Evolutionary conservation across 2,888 invertebrate genomes (phyloP), one percentile per base, ranked within the genome.

Genomic region (Buathra laborator): DNA sequence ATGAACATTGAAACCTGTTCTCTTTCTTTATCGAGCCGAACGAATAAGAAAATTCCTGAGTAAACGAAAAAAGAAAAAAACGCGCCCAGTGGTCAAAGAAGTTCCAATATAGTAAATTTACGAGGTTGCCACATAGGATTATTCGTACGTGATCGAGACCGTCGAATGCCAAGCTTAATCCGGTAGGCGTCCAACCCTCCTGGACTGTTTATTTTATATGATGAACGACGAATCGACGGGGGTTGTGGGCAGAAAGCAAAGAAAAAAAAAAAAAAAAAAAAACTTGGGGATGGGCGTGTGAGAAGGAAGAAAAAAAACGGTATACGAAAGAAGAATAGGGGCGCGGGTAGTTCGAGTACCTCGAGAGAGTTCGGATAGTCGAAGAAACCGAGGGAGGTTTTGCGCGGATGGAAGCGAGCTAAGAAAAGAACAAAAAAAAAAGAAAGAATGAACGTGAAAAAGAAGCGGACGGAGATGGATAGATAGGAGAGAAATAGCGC

Each of bases 161-260:
- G 80, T 86, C 85, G 85, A 82, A 82, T 70, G 70, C 81, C 80
- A 71, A 78, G 74, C 44, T 86, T 85, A 86, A 85, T 87, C 86
- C 86, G 85, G 68, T 75, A 85, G 80, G 83, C 84, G 82, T 79
- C 76, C 80, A 48, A 77, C 84, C 85, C 80, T 84, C 83, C 72
- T 87, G 83, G 88, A 88, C 88, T 91, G 90, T 93, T 91, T 91
- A 89, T 90, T 86, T 87, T 87, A 76, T 86, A 89, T 92, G 92
- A 92, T 91, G 88, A 89, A 92, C 88, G 90, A 87, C 83, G 86
- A 87, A 89, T 89, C 87, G 85, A 81, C 83, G 86, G 86, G 87
- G 76, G 74, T 66, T 68, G 75, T 37, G 32, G 64, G 66, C 74
- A 62, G 80, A 78, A 62, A 67, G 29, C 68, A 44, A 72, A 29